Evolutionary conservation across 2,113 vertebrate genomes (phyloP).

Genomic region (Propithecus coquereli): DNA sequence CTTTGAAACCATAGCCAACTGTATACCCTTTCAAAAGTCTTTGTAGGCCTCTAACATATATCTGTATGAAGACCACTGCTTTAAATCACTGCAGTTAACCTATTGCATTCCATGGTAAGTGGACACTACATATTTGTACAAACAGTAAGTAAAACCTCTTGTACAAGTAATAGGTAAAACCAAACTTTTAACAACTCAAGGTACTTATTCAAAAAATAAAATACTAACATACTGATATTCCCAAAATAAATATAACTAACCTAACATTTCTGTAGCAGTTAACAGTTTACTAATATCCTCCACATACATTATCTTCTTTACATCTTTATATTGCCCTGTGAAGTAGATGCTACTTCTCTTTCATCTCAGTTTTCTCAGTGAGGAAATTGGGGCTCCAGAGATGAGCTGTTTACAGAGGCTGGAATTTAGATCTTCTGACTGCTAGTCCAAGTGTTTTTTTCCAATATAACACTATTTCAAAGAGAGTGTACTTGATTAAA

Average conservation of each 20-base stretch:
- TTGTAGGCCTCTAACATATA: background rate
- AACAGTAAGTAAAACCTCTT: background rate
- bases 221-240: background rate
- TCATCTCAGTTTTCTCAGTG: background rate
- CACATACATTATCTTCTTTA: background rate
- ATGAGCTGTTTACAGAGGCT: background rate
- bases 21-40: background rate
- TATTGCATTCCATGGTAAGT: background rate
- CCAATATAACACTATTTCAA: background rate
- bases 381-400: background rate
- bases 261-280: background rate
- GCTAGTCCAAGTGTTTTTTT: background rate
- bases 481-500: background rate
- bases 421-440: background rate
- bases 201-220: background rate
- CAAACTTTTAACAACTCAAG: background rate
- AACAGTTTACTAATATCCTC: background rate
- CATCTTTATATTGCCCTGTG: background rate
- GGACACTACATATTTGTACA: background rate
- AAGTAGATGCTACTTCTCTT: background rate
- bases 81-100: background rate
- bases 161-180: background rate
- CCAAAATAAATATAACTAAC: background rate
- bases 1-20: background rate
- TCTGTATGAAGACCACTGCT: background rate